A percentile compares a stretch with the other conserved stretches of the same genome.
Conservation (phyloP, 2,888 invertebrate species). For the Adelphocoris suturalis region DNA sequence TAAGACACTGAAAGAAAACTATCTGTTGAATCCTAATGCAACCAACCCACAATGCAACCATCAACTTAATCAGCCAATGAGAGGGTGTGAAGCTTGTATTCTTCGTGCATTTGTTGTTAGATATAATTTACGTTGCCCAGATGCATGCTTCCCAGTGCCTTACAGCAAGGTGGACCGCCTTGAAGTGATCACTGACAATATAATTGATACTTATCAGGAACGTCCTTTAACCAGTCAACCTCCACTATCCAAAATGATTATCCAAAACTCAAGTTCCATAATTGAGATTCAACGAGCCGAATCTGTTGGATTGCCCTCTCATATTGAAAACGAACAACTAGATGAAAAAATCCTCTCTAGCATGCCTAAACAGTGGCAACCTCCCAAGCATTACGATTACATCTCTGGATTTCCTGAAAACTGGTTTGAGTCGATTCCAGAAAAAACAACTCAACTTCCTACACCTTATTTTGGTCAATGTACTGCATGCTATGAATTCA, state of each 20-base stretch:
- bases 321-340: too few species aligned
- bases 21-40: background rate
- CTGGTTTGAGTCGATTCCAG: background rate
- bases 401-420: background rate
- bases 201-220: too few species aligned
- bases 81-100: background rate
- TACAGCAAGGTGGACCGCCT: background rate
- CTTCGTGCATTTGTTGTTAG: background rate
- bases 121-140: background rate
- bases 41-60: background rate
- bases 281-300: too few species aligned
- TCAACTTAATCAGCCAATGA: background rate
- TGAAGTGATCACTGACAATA: background rate
- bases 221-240: too few species aligned
- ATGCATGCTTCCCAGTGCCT: background rate
- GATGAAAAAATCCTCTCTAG: too few species aligned
- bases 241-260: too few species aligned
- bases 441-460: background rate
- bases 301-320: too few species aligned
- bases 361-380: too few species aligned
- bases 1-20: background rate
- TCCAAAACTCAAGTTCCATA: too few species aligned
- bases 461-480: background rate
- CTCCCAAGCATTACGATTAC: too few species aligned
- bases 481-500: background rate